Evolutionary conservation across 2,888 invertebrate genomes (phyloP), one percentile per base, ranked within the genome.

Genomic region (Tholera decimalis): DNA sequence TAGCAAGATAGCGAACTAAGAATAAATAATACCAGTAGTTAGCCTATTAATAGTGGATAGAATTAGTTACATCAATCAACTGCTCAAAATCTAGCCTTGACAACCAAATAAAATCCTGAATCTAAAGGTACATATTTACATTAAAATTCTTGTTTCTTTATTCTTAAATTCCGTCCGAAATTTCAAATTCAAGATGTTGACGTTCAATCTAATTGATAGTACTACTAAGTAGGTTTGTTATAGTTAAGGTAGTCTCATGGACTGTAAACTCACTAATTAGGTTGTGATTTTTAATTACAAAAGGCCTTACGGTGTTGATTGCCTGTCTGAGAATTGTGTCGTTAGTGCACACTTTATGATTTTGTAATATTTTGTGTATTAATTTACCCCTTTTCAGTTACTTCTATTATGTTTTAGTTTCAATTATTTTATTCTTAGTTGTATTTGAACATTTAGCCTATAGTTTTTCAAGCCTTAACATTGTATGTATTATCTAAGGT

Each of bases 261-360:
- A 82, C 82, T 75, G 44, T 76, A 81, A 80, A 80, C 77, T 73
- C 54, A 44, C 49, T 67, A 55, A 74, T 74, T 64, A 67, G 81
- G 81, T 81, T 81, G 81, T 81, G 81, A 81, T 70, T 76, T 59
- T 47, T 61, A 39, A 67, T 64, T 74, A 75, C 64, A 47, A 56
- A 56, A 66, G 15, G 43, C 37, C 47, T 63, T 56, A 47, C 46
- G 13, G 41, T 55, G 50, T 44, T n/a, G 46, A 57, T 24, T 39
- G 24, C 41, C 26, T 39, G 58, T 49, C 26, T 53, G 33, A 43
- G 51, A 39, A 35, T 37, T 13, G 1, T 56, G 11, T 22, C 9
- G 9, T 54, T 49, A n/a, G 5, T 26, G 15, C 15, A 13, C 9
- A 37, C 7, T 1, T 26, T 18, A 30, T 15, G 6, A 4, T 20